These are phyloP conservation scores for Sipunculus nudus DNA, from an alignment of 2,888 invertebrate genomes.

Conservation along the genomic window DNA sequence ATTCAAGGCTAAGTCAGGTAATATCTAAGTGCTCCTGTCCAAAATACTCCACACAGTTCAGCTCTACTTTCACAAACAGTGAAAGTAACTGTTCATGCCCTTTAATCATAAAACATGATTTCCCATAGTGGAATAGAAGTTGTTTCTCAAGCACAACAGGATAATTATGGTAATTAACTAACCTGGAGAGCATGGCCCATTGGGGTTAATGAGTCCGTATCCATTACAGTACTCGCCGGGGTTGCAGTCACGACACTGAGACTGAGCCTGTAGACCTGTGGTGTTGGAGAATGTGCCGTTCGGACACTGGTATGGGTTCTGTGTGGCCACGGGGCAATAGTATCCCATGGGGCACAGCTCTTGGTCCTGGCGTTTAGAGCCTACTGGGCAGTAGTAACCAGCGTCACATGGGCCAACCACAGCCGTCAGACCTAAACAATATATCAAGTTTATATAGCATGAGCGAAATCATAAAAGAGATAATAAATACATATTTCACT, in stretches of 20 bases:
- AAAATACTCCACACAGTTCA: too few relatives aligned
- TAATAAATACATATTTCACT: too few relatives aligned
- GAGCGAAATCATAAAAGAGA: background rate
- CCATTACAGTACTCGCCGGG: conserved; percentile 59
- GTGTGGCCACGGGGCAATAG: conserved; percentile 55
- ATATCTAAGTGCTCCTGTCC: too few relatives aligned
- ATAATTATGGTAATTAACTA: background rate
- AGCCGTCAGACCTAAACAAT: conserved; percentile 48
- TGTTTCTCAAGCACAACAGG: background rate
- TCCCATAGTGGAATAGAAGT: too few relatives aligned
- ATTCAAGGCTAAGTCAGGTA: too few relatives aligned
- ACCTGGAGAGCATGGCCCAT: conserved; percentile 59
- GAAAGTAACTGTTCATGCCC: too few relatives aligned
- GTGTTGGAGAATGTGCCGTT: conserved; percentile 61
- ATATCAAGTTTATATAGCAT: background rate
- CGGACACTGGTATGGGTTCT: conserved; percentile 52
- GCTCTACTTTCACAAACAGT: too few relatives aligned
- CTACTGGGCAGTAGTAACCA: conserved; percentile 57
- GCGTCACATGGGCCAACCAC: conserved; percentile 53
- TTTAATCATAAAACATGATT: too few relatives aligned
- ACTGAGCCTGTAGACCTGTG: conserved; percentile 42
- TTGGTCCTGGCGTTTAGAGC: conserved; percentile 47
- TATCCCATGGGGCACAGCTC: conserved; percentile 49
- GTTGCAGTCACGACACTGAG: conserved; percentile 53
- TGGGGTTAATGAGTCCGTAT: conserved; percentile 49